Evolutionary conservation across 2,888 invertebrate genomes (phyloP).

Genomic region (Zeuzera pyrina): DNA sequence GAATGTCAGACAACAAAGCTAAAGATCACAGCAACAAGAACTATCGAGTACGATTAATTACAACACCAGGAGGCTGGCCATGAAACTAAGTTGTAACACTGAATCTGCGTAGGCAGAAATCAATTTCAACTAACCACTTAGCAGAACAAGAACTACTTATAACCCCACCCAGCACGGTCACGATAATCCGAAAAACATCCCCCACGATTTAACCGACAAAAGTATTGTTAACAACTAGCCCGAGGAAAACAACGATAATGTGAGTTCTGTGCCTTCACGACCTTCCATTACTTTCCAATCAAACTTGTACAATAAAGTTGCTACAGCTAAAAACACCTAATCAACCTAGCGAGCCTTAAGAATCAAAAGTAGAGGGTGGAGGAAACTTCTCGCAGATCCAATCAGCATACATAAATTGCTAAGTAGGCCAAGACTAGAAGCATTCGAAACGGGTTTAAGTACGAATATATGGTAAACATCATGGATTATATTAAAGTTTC

Average conservation of each 20-base stretch:
- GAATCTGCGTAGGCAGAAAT: constrained; percentile 7
- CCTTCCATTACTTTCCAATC: constrained; percentile 48
- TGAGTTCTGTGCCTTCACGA: constrained; percentile 28
- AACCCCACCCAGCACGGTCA: constrained; percentile 4
- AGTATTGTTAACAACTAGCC: constrained; percentile 23
- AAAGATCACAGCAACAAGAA: too few relatives aligned
- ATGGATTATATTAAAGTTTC: too few relatives aligned
- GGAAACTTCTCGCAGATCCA: constrained; percentile 33
- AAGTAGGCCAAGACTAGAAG: constrained; percentile 29
- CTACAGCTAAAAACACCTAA: constrained; percentile 40
- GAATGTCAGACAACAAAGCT: too few relatives aligned
- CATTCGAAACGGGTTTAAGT: constrained; percentile 19
- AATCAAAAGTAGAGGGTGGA: constrained; percentile 20
- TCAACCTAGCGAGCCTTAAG: constrained; percentile 29
- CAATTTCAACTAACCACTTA: constrained; percentile 6
- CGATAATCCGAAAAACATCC: constrained; percentile 13
- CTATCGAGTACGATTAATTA: too few relatives aligned
- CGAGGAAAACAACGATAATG: constrained; percentile 31
- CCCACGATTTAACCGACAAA: constrained; percentile 23
- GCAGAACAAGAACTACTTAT: constrained; percentile 8
- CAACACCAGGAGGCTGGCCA: too few relatives aligned
- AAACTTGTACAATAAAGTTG: constrained; percentile 50
- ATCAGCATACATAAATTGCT: constrained; percentile 46
- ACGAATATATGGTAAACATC: too few relatives aligned
- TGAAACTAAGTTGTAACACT: constrained; percentile 10